Evolutionary conservation across 2,113 vertebrate species (phyloP).

Genomic region (Diphyllodes magnificus): DNA sequence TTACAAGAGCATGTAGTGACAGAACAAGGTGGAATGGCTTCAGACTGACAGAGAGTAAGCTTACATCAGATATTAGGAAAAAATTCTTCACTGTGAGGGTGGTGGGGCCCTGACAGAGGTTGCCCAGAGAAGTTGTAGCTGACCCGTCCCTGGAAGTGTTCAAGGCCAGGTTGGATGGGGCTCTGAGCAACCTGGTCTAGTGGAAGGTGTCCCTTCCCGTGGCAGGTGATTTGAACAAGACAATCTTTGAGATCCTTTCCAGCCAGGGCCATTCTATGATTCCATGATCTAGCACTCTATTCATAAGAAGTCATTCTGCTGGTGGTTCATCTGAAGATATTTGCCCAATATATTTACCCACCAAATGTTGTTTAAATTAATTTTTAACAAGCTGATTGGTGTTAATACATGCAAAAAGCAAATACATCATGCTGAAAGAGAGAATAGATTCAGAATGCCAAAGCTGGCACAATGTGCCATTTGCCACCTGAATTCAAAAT

Average conservation of each 20-base stretch:
- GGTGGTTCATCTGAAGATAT: neutral
- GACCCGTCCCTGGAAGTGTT: neutral
- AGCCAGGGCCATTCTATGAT: neutral
- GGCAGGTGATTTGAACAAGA: accelerated
- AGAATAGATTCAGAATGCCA: neutral
- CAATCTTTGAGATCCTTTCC: neutral
- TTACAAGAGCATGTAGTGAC: neutral
- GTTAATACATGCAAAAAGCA: neutral
- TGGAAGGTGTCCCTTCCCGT: accelerated
- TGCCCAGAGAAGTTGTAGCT: accelerated
- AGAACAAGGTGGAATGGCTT: neutral
- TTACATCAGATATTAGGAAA: neutral
- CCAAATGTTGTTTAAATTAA: neutral
- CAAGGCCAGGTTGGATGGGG: accelerated
- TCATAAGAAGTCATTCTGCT: neutral
- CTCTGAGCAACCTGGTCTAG: accelerated
- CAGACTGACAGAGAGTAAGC: neutral
- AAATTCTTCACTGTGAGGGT: accelerated
- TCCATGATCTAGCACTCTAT: neutral
- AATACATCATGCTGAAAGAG: neutral
- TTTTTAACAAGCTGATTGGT: neutral
- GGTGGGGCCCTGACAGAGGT: accelerated
- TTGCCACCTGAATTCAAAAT: conserved; percentile 24
- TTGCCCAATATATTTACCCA: neutral
- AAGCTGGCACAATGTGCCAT: neutral